These are phyloP conservation scores for Gulo gulo DNA, from an alignment of 2,113 vertebrate genomes.

Conservation along the genomic window DNA sequence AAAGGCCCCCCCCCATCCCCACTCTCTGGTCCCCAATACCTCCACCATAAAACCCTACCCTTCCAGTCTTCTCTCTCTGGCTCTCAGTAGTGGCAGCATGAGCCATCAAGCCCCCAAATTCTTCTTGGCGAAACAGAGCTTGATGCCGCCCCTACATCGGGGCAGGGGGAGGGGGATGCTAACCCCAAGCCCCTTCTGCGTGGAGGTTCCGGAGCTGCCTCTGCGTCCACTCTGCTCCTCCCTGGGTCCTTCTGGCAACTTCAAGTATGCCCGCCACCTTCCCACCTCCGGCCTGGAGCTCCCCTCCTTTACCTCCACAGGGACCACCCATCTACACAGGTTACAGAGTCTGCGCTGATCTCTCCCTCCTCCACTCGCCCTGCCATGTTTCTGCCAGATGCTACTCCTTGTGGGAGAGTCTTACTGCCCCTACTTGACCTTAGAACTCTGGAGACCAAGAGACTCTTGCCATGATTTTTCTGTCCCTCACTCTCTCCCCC, in stretches of 20 bases:
- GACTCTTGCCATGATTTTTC: not conserved
- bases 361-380: not conserved
- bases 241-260: not conserved
- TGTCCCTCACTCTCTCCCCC: not conserved
- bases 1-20: not conserved
- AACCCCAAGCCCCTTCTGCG: not conserved
- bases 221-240: not conserved
- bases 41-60: not conserved
- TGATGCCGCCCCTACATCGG: not conserved
- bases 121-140: conserved; percentile 24
- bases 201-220: not conserved
- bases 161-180: not conserved
- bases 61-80: not conserved
- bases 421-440: not conserved
- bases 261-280: rapidly evolving
- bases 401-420: not conserved
- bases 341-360: not conserved
- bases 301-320: not conserved
- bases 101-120: not conserved
- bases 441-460: not conserved
- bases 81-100: not conserved
- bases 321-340: not conserved
- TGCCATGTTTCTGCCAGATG: not conserved
- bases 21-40: not conserved
- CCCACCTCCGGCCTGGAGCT: not conserved